Base-by-base conservation (phyloP, 1,140 invertebrate species). In the Chironomus striatipennis region DNA sequence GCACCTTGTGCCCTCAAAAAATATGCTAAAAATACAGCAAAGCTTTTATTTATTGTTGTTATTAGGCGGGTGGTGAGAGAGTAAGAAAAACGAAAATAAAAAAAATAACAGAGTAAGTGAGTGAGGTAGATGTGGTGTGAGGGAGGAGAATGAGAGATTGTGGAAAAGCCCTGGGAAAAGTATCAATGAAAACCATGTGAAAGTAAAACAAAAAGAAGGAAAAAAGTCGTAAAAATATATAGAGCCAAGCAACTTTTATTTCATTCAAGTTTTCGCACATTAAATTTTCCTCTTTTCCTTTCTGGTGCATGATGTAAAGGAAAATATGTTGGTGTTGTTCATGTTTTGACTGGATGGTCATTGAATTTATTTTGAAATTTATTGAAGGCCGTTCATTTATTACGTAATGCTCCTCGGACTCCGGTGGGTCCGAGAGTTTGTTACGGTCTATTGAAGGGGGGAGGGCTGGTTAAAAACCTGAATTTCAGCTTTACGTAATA, bases 31-130 rank as follows among this genome's bases (percentile, higher is more conserved):
- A 12, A 57, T n/a, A 57, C 47, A 57, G 12, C 47, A 57, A 57
- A 57, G 47, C 47, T 57, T 57, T 57, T 57, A 57, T 57, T 57
- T 57, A 57, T 57, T 57, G 47, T 57, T 57, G 47, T 57, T 57
- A 15, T 57, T 57, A 57, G 12, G 47, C 12, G 47, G n/a, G n/a
- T n/a, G n/a, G n/a, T n/a, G n/a, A n/a, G 47, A 57, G 47, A 57
- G 12, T 10, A 7, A 47, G 43, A 47, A 47, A 47, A 43, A 10
- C 6, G 8, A 47, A 47, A 47, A 47, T 47, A 12, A n/a, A n/a
- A n/a, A 5, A 34, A 5, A 34, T 34, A 34, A 57, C 47, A 57
- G 24, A 34, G 5, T 34, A 5, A 34, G 24, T 34, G 24, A 34
- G 1, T 1, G 24, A 34, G 24, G 24, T 34, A 5, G 24, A 5